Conservation (phyloP, 2,888 invertebrate species). For the Polyommatus iphigenia region DNA sequence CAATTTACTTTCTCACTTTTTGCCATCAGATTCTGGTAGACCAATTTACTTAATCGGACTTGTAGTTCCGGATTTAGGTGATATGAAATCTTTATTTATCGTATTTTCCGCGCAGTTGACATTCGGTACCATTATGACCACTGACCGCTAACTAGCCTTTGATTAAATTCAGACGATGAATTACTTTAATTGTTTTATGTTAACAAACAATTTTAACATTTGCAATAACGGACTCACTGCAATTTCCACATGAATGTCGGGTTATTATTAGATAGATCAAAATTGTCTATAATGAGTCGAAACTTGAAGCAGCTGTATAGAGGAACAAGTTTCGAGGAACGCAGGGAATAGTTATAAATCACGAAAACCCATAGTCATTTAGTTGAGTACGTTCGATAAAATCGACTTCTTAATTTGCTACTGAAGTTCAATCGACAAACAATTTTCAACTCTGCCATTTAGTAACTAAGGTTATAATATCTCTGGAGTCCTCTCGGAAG, state of each 20-base stretch:
- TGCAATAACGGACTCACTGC: neutral
- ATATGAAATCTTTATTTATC: no score
- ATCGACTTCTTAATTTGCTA: constrained; percentile 22
- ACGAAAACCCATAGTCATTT: constrained; percentile 8
- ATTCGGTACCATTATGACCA: no score
- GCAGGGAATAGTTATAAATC: neutral
- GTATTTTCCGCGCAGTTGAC: no score
- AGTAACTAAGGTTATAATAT: neutral
- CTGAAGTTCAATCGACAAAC: neutral
- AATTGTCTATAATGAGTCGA: neutral
- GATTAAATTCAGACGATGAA: neutral
- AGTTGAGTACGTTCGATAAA: constrained; percentile 18
- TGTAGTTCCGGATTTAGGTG: no score
- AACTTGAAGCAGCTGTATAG: neutral
- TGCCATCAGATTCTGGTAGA: no score
- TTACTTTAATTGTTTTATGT: neutral
- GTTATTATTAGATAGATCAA: neutral
- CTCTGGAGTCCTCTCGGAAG: constrained; percentile 38
- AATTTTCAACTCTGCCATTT: neutral
- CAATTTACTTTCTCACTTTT: no score
- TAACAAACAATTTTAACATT: neutral
- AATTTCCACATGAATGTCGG: neutral
- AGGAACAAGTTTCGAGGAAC: neutral
- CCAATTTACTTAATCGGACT: no score
- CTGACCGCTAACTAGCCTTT: neutral